A percentile compares a stretch with the other conserved stretches of the same genome.
These are phyloP conservation scores for Actinemys pallida DNA, from an alignment of 2,113 vertebrate genomes.

Conservation along the genomic window DNA sequence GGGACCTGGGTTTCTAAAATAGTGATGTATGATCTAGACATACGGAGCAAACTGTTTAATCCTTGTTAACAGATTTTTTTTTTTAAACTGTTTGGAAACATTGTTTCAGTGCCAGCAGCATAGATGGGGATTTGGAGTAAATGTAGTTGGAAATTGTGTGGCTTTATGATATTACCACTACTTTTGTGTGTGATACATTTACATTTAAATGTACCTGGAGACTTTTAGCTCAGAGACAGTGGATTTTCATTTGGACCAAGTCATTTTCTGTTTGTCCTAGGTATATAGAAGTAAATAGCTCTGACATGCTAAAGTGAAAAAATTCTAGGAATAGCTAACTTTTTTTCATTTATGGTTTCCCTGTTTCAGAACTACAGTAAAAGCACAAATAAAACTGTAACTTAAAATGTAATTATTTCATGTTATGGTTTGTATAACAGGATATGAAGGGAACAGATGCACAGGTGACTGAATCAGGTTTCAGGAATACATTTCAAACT, in stretches of 20 bases:
- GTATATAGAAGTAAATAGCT: conserved; percentile 4
- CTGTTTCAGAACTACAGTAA: conserved; percentile 11
- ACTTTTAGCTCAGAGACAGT: conserved; percentile 15
- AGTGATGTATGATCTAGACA: neutral
- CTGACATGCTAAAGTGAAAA: neutral
- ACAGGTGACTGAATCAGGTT: neutral
- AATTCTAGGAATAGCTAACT: neutral
- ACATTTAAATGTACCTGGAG: conserved; percentile 18
- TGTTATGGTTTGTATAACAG: neutral
- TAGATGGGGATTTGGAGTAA: neutral
- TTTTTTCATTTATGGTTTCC: neutral
- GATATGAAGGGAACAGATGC: neutral
- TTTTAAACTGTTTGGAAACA: neutral
- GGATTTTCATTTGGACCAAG: conserved; percentile 46
- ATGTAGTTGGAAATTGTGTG: neutral
- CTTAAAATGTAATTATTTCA: neutral
- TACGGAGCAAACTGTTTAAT: neutral
- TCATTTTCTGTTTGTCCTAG: conserved; percentile 32
- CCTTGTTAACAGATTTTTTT: neutral
- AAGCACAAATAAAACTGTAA: neutral
- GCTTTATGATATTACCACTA: conserved; percentile 54
- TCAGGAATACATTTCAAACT: neutral
- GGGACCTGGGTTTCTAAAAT: neutral
- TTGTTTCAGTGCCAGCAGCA: neutral
- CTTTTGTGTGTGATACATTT: conserved; percentile 65